Evolutionary conservation across 1,140 invertebrate species (phyloP), one percentile per base, ranked within the genome.

Genomic region (Drosophila seguyi): DNA sequence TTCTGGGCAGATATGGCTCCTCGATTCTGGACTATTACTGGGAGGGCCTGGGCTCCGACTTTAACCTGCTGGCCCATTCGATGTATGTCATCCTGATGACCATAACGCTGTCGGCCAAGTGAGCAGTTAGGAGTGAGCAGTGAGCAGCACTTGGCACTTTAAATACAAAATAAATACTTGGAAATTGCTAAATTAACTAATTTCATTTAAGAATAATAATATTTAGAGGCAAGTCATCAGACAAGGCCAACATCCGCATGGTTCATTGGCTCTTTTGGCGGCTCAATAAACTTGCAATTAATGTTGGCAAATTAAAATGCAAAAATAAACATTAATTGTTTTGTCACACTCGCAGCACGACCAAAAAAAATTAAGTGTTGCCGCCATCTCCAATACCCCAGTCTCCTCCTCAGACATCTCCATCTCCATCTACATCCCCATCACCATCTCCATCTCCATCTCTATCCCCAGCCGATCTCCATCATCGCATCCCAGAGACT

Each of bases 241-340:
- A 74, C 81, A 88, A 88, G 84, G 84, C 85, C 79, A 90, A 71
- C 38, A 29, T 61, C 52, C 52, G 34, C 27, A 48, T 68, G 73
- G 84, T 84, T 88, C 84, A 88, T 90, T 88, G 84, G 84, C 83
- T 79, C 34, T 55, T 25, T 55, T 22, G 34, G 52, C 75, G 60
- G 76, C 86, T 90, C 86, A 90, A 90, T 90, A 90, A 90, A 90
- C 72, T 80, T 91, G 86, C 87, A 90, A 90, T 90, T 90, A 90
- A 90, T 90, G 87, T 90, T 86, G 67, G 81, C 86, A 86, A 90
- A 90, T 90, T 86, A 86, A 91, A 90, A 90, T 90, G 76, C 86
- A 91, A 91, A 86, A 90, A 90, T 90, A 87, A 86, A 91, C 86
- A 90, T 90, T 91, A 90, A 88, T 88, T 88, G 81, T 88, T 86